Base-by-base conservation (phyloP, 2,113 vertebrate species). In the Lanius collurio region DNA sequence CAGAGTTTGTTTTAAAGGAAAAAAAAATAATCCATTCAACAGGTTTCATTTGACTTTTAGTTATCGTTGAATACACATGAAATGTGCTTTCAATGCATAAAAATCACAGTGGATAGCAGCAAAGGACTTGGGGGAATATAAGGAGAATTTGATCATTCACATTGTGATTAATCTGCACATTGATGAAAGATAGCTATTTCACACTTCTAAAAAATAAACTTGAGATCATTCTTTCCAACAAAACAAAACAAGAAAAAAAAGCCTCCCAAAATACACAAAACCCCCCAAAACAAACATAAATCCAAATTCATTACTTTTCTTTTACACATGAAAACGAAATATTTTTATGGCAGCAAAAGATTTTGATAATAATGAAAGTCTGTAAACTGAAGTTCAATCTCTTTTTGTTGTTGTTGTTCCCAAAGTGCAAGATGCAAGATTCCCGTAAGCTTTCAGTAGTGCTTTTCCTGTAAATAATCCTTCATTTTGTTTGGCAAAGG, bases 401-500 rank as follows among this genome's bases (percentile, higher is more conserved):
- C 95, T 96, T 95, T 97, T 95, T 93, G 98, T 98, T 98, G 98
- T 98, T 97, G 96, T 98, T 97, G 96, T 98, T 98, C 98, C 98
- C 98, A 98, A 99, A 99, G 99, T 99, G 99, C 99, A 99, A 98
- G 98, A 98, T 98, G 98, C 98, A 98, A 98, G 98, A 97, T 97
- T 98, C 97, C 97, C 97, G 96, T 97, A 78, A 96, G 92, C 97
- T 93, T 91, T 99, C 99, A 99, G 99, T 99, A 99, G 99, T 99
- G 99, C 98, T 99, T 99, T 98, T 99, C 99, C 98, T 99, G 99
- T 98, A 99, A 98, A 97, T 99, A 99, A 98, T 99, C 99, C 99
- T 99, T 99, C 99, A 99, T 99, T 98, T 99, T 99, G 99, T 99
- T 99, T 97, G 99, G 99, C 98, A 99, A 98, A 98, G 99, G 99